Percentiles rank a stretch among this genome's conserved stretches.
These are phyloP conservation scores for Cherax quadricarinatus DNA, from an alignment of 1,140 invertebrate species.

Conservation along the genomic window DNA sequence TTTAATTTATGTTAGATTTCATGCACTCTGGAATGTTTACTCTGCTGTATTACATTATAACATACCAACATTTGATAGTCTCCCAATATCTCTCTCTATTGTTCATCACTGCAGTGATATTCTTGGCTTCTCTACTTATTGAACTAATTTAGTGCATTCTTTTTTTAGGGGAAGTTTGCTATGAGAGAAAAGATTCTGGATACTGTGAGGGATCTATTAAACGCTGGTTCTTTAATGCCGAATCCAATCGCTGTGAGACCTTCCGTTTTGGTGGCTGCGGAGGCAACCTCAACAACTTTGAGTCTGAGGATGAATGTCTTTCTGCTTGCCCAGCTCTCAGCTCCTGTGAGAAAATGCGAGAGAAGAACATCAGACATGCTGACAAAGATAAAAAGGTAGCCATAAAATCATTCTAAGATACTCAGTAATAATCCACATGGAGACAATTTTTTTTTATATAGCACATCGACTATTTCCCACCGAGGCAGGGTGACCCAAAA, in stretches of 20 bases:
- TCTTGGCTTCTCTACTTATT: no score
- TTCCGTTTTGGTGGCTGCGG: slow-evolving; percentile 85
- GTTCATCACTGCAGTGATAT: no score
- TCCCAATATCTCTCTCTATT: no score
- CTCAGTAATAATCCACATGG: no score
- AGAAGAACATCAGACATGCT: slow-evolving; percentile 85
- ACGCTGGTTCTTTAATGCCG: slow-evolving; percentile 87
- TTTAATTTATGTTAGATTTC: not conserved
- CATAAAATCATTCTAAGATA: not conserved
- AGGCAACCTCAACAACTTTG: slow-evolving; percentile 93
- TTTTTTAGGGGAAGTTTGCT: slow-evolving; percentile 86
- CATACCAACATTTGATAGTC: no score
- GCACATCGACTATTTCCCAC: no score
- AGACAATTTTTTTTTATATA: no score
- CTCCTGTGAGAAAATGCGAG: slow-evolving; percentile 86
- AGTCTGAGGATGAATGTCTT: slow-evolving; percentile 86
- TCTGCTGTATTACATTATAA: no score
- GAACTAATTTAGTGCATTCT: no score
- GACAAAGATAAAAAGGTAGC: slow-evolving; percentile 82
- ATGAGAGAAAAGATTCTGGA: slow-evolving; percentile 83
- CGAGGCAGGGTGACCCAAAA: no score
- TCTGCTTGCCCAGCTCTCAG: slow-evolving; percentile 78
- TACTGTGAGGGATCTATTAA: slow-evolving; percentile 76
- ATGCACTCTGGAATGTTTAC: not conserved
- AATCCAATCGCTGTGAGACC: slow-evolving; percentile 85